Evolutionary conservation across 2,113 vertebrate genomes (phyloP), one percentile per base, ranked within the genome.

Genomic region (Sigmodon hispidus): DNA sequence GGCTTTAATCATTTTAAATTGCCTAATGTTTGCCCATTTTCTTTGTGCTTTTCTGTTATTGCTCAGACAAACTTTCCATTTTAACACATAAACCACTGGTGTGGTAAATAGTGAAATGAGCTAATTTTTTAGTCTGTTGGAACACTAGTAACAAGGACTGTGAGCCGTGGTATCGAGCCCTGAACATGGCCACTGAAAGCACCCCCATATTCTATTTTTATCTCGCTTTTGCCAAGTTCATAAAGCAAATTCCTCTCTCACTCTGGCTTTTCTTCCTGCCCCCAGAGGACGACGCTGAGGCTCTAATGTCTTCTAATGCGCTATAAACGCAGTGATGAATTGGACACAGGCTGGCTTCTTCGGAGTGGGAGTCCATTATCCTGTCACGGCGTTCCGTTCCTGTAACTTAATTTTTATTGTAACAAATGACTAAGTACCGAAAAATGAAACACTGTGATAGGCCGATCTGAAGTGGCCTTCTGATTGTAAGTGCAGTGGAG

Each of bases 391-490:
- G 81, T 96, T 97, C 96, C 96, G 96, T 96, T 93, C 96, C 93
- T 97, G 95, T 96, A 97, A 97, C 97, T 97, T 97, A 96, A 97
- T 97, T 98, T 98, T 98, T 98, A 97, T 98, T 97, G 96, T 97
- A 97, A 98, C 97, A 97, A 97, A 97, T 97, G 97, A 97, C 96
- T 97, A 97, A 98, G 95, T 90, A 96, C 96, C 89, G 40, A 95
- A 96, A 96, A 97, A 95, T 94, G 97, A 94, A 97, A 84, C 94
- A 55, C 77, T 72, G 92, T 84, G 97, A 96, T 92, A 86, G 96
- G 94, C 96, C 61, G 0, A 83, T 83, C 87, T 81, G 48, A 89
- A 95, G 90, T 93, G 92, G 90, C 95, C 93, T 91, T 95, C 96
- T 61, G 96, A 75, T 3, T 90, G 59, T 96, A 90, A 97, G 85